Base-by-base conservation (phyloP, 2,113 vertebrate genomes). In the Cettia cetti region DNA sequence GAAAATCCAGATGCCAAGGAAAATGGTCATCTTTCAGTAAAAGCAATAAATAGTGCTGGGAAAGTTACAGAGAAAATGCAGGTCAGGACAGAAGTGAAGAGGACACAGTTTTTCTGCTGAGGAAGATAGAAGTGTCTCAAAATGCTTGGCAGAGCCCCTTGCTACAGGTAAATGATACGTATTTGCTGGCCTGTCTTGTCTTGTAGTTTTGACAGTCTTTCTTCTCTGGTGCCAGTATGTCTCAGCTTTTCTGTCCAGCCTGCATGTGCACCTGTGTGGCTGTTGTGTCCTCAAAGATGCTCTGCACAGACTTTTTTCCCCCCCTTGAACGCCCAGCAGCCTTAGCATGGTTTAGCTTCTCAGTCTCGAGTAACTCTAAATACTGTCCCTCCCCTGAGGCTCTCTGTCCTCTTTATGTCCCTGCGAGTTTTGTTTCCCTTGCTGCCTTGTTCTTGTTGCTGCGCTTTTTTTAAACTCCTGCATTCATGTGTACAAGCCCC, bases 391-490 rank as follows among this genome's bases (percentile, higher is more conserved):
- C 50, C 90, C 86, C 88, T 52, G 82, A 86, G 89, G 76, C 89
- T 57, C 40, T 80, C 79, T 92, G 90, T 92, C 92, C 85, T 95
- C 88, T 88, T 94, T 96, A 82, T 82, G 92, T 96, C 90, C 92
- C 71, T 77, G 18, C 52, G 50, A 89, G 59, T 94, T 95, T 93
- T 86, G 82, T 89, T 88, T 94, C 82, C 76, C 50, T 88, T 93
- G 50, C 71, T 94, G 82, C 37, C 75, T 72, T 86, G 52, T 81
- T 89, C 82, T 80, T 88, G 35, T 54, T 92, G 79, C 70, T 89
- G 63, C 0, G 10, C 27, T 66, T 45, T 68, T 59, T 42, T 23
- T n/a, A 2, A 22, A 45, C 57, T 80, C n/a, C 20, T 74, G 26
- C 53, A 28, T 3, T 15, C 68, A 42, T 63, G 33, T 82, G 26